These are phyloP conservation scores for Acanthornis magna DNA, from an alignment of 2,797 vertebrate genomes.

Conservation along the genomic window DNA sequence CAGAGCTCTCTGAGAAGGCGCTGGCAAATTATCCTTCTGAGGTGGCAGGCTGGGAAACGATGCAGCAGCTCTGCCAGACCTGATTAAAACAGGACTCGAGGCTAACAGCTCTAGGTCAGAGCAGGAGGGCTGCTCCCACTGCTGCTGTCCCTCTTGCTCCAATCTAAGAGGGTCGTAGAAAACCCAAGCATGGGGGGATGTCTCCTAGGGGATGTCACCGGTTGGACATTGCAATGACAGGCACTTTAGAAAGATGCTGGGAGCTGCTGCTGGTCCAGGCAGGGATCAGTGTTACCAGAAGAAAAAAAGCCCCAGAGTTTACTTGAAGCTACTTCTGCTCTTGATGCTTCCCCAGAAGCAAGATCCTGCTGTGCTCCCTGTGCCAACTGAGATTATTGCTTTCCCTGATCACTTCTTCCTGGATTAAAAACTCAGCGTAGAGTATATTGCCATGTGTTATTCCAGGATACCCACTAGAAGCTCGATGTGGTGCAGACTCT, in stretches of 20 bases:
- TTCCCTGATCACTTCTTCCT: constrained; percentile 52
- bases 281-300: constrained; percentile 26
- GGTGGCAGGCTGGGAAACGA: neutral
- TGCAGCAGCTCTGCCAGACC: constrained; percentile 47
- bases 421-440: constrained; percentile 51
- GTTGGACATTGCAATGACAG: constrained; percentile 27
- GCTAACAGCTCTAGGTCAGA: constrained; percentile 17
- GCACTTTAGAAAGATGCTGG: constrained; percentile 46
- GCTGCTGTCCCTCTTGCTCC: neutral
- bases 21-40: constrained; percentile 7
- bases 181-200: neutral
- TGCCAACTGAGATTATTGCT: constrained; percentile 62
- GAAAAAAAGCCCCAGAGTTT: constrained; percentile 4
- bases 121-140: neutral
- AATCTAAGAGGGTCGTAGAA: neutral
- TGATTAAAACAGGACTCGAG: constrained; percentile 24
- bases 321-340: constrained; percentile 44
- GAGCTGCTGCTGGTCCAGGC: constrained; percentile 47
- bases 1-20: neutral
- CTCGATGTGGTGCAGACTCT: neutral
- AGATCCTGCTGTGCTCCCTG: constrained; percentile 28
- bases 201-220: neutral
- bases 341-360: constrained; percentile 41
- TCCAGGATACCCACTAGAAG: neutral
- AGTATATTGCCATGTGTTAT: neutral